A percentile compares a stretch with the other conserved stretches of the same genome.
Evolutionary conservation across 2,888 invertebrate genomes (phyloP).

Genomic region (Apamea sordens): DNA sequence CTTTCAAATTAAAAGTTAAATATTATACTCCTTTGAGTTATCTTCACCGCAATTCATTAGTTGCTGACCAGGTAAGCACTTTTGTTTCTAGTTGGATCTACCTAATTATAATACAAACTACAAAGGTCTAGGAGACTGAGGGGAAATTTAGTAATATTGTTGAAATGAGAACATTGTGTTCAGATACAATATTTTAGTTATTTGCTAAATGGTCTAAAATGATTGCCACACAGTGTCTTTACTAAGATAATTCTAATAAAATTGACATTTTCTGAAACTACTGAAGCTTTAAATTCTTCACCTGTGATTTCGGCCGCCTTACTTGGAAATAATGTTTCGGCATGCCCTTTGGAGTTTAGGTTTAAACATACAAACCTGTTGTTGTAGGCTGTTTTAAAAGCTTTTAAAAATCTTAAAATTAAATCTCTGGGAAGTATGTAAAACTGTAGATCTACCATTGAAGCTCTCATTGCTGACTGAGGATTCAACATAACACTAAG

Average conservation of each 20-base stretch:
- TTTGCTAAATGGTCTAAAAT: too few relatives aligned
- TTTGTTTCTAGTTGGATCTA: neutral
- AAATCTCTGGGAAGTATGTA: neutral
- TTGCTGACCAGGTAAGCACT: neutral
- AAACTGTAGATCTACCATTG: neutral
- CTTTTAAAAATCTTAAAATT: neutral
- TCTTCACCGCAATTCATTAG: neutral
- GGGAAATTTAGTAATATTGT: neutral
- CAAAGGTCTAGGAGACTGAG: neutral
- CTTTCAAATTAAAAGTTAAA: neutral
- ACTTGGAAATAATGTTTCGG: neutral
- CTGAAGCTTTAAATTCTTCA: neutral
- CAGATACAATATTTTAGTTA: neutral
- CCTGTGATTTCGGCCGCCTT: neutral
- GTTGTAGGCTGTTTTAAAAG: neutral
- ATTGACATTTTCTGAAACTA: neutral
- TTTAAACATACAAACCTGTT: too few relatives aligned
- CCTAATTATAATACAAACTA: neutral
- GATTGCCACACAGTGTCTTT: neutral
- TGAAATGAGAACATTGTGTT: neutral
- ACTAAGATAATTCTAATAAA: neutral
- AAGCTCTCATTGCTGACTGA: neutral
- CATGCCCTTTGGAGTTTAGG: too few relatives aligned
- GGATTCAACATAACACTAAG: neutral
- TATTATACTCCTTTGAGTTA: neutral